Conservation (phyloP, 2,113 vertebrate genomes). For the Sisor rabdophorus region DNA sequence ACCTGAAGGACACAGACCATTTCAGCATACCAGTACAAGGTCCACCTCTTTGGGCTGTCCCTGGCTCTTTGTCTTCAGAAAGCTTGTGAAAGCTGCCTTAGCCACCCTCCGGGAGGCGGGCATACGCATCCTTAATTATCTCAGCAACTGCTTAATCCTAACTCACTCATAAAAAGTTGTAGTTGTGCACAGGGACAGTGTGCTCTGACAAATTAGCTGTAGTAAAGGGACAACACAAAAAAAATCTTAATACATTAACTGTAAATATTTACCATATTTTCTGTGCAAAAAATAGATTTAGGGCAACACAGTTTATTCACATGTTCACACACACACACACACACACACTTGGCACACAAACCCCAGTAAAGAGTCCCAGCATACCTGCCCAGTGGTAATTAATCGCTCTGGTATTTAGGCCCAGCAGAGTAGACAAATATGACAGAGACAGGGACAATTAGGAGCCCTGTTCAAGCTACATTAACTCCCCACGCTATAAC, state of each 20-base stretch:
- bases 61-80: too few species aligned
- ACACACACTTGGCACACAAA: slow-evolving; percentile 12
- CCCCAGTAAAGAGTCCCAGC: slow-evolving; percentile 62
- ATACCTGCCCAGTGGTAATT: slow-evolving; percentile 93
- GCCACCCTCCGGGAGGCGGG: too few species aligned
- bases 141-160: too few species aligned
- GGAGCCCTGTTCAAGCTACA: slow-evolving; percentile 97
- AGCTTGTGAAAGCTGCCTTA: too few species aligned
- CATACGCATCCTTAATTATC: too few species aligned
- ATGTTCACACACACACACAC: slow-evolving; percentile 9
- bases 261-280: slow-evolving; percentile 24
- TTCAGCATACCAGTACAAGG: too few species aligned
- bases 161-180: too few species aligned
- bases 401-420: slow-evolving; percentile 98
- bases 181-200: too few species aligned
- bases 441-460: slow-evolving; percentile 99
- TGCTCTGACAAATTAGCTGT: not conserved
- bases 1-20: too few species aligned
- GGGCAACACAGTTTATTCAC: not conserved
- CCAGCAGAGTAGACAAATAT: slow-evolving; percentile 97
- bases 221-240: not conserved
- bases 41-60: too few species aligned
- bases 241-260: not conserved
- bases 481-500: slow-evolving; percentile 96
- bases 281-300: not conserved